These are phyloP conservation scores for Seriola dumerili DNA, from an alignment of 2,113 vertebrate genomes.

Conservation along the genomic window DNA sequence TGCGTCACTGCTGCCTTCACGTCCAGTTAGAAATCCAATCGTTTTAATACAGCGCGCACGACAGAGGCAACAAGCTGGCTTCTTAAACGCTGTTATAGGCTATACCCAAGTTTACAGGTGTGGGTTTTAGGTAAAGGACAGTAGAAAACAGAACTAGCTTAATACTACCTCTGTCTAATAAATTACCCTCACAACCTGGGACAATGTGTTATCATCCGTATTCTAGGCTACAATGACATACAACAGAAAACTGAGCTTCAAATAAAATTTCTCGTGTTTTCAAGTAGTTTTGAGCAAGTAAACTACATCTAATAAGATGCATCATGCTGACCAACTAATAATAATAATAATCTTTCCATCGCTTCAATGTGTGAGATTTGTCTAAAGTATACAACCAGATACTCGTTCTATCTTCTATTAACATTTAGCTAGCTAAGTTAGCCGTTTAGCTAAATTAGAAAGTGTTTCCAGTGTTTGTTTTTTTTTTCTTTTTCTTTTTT, in stretches of 20 bases:
- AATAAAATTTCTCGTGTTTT: too few relatives aligned
- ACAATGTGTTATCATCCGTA: neutral
- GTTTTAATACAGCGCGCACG: accelerated
- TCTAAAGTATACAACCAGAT: too few relatives aligned
- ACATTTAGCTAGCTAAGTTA: too few relatives aligned
- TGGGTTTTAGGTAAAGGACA: neutral
- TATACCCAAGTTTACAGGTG: neutral
- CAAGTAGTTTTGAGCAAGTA: too few relatives aligned
- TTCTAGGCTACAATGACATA: neutral
- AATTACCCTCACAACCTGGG: neutral
- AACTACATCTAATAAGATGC: too few relatives aligned
- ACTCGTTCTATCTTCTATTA: too few relatives aligned
- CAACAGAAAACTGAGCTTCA: neutral
- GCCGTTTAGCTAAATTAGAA: too few relatives aligned
- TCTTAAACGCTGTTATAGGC: neutral
- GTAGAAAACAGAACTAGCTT: too few relatives aligned
- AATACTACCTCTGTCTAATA: neutral
- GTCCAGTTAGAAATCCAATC: slow-evolving; percentile 27
- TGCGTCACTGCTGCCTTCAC: slow-evolving; percentile 69
- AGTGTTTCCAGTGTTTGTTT: neutral
- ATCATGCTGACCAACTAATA: too few relatives aligned
- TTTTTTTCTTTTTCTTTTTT: neutral
- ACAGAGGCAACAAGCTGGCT: neutral
- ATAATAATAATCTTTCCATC: too few relatives aligned
- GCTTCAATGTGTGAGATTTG: too few relatives aligned